phyloP scores from a whole-genome alignment of 2,888 invertebrate genomes.

The Monoplex corrugatus region DNA sequence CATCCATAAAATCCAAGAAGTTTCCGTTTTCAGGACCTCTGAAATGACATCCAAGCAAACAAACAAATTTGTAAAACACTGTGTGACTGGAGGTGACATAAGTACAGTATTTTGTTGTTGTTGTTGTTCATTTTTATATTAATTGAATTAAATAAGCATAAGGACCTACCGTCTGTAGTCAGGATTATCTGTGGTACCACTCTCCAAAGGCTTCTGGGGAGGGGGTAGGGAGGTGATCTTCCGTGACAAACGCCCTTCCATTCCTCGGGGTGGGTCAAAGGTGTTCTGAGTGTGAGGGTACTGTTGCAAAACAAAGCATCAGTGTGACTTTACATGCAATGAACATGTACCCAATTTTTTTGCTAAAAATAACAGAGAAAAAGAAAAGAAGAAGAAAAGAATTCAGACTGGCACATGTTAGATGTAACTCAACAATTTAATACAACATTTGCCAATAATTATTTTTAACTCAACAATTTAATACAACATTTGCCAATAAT shows the following conservation, averaged over 20 bases:
- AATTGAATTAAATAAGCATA: background rate
- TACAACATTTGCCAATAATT: too few relatives aligned
- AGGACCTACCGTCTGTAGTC: conserved; percentile 51
- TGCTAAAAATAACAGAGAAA: background rate
- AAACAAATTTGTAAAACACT: too few relatives aligned
- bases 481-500: too few relatives aligned
- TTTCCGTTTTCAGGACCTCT: too few relatives aligned
- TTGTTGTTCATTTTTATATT: background rate
- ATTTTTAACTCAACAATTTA: too few relatives aligned
- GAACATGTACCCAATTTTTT: too few relatives aligned
- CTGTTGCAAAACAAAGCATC: conserved; percentile 61
- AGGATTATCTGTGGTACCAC: conserved; percentile 51
- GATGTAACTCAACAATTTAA: too few relatives aligned
- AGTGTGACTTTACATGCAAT: too few relatives aligned
- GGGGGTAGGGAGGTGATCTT: conserved; percentile 68
- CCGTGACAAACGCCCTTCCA: conserved; percentile 75
- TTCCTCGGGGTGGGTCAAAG: conserved; percentile 77
- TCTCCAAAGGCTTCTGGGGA: conserved; percentile 58
- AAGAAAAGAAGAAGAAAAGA: background rate
- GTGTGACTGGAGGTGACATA: too few relatives aligned
- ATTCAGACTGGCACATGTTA: too few relatives aligned
- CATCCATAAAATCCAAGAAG: too few relatives aligned
- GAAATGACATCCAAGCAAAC: too few relatives aligned
- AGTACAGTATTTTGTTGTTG: background rate
- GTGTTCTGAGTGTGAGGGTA: conserved; percentile 73